These are phyloP conservation scores for Lepidocolaptes lacrymiger DNA, from an alignment of 2,797 vertebrate genomes.

Conservation along the genomic window DNA sequence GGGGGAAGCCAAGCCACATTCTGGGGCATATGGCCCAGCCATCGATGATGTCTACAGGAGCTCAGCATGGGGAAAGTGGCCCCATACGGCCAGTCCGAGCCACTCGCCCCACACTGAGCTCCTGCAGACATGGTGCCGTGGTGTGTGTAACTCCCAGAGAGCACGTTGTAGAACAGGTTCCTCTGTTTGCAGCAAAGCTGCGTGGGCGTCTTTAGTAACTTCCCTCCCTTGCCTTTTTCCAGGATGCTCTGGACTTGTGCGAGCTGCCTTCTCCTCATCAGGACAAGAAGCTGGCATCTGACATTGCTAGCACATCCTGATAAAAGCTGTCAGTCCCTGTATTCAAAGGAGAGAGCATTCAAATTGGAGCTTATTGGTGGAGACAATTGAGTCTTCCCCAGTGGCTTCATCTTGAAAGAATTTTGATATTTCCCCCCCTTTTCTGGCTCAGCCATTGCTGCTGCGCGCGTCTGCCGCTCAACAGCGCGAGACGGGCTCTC, in stretches of 20 bases:
- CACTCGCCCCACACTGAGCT: rapidly evolving
- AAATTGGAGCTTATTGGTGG: conserved; percentile 3
- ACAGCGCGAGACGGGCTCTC: conserved; percentile 25
- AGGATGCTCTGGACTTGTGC: conserved; percentile 16
- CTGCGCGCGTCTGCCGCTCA: conserved; percentile 17
- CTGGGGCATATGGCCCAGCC: not conserved
- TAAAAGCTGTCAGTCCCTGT: not conserved
- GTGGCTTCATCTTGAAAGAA: conserved; percentile 65
- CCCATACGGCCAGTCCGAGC: rapidly evolving
- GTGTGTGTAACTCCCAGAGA: not conserved
- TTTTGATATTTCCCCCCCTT: not conserved
- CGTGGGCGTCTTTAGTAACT: conserved; percentile 46
- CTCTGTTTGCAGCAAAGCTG: not conserved
- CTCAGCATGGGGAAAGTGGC: rapidly evolving
- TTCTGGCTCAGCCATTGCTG: conserved; percentile 20
- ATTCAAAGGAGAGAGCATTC: not conserved
- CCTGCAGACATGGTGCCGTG: not conserved
- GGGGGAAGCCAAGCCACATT: not conserved
- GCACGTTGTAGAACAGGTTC: conserved; percentile 57
- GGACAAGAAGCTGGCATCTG: not conserved
- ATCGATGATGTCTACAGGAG: not conserved
- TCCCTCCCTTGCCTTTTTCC: conserved; percentile 45
- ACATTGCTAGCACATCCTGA: not conserved
- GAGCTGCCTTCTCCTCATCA: not conserved
- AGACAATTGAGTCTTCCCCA: conserved; percentile 50